Evolutionary conservation across 2,113 vertebrate genomes (phyloP), one percentile per base, ranked within the genome.

Genomic region (Vanacampus margaritifer): DNA sequence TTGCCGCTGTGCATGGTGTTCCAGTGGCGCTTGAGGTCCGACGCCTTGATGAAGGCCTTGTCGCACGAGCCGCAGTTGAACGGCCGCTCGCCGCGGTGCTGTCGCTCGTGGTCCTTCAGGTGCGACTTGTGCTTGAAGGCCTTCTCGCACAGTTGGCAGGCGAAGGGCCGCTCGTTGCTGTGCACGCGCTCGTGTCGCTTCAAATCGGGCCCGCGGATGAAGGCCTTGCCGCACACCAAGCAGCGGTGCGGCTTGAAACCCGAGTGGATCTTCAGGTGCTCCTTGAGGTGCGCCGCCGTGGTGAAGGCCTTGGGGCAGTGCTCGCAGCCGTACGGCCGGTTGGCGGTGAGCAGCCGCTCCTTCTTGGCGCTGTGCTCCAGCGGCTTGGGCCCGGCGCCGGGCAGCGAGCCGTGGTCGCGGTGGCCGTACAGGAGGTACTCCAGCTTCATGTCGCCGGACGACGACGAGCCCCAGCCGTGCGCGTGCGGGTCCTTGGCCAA

Each of bases 111-210:
- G 88, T 99, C 97, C 83, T 99, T 99, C 87, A 99, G 95, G 88
- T 99, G 97, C 12, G 97, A 99, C 92, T 98, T 98, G 91, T 99
- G 97, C 84, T 99, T 99, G 90, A 99, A 99, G 72, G 97, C 97
- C 84, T 98, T 98, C 86, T 98, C 97, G 26, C 97, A 99, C 93
- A 99, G 94, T 66, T 98, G 97, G 75, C 97, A 99, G 0, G 93
- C 94, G 19, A 99, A 99, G 0, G 97, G 97, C 48, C 97, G 89
- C 87, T 99, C 97, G 26, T 99, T 98, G 87, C 96, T 98, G 90
- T 99, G 97, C 35, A 98, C 97, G 39, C 97, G 71, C 84, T 99
- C 97, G 0, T 99, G 97, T 76, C 98, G 92, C 92, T 98, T 98
- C 10, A 99, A 88, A 86, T 99, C 97, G 0, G 97, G 97, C 0